Evolutionary conservation across 2,113 vertebrate species (phyloP), one percentile per base, ranked within the genome.

Genomic region (Grallaria varia): DNA sequence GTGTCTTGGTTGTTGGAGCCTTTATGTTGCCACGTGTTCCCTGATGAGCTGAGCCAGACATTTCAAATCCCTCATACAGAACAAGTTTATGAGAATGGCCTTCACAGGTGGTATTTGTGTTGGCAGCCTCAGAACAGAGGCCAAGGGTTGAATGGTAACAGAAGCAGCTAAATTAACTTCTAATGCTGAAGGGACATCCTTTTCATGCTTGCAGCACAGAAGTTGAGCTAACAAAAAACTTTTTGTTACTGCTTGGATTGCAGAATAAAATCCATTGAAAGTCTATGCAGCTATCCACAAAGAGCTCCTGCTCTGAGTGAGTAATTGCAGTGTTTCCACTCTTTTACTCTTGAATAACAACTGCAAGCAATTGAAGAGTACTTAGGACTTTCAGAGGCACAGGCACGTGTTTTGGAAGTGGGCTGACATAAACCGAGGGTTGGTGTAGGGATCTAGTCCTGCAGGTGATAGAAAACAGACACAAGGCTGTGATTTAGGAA

Each of bases 81-180:
- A 42, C 37, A 66, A 73, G 28, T 83, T 88, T 63, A n/a, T 56
- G 79, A 88, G 85, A 75, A 47, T 66, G 85, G 55, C 79, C 75
- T 35, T 92, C 67, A 37, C 78, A 73, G 82, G 82, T 87, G 56
- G 25, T 89, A 45, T 91, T 95, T 92, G 22, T 85, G n/a, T 93
- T 95, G 95, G 92, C 90, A 88, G 72, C 71, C 45, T 91, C 58
- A 60, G 53, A 87, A 56, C 24, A 45, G 82, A 82, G 78, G 42
- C 75, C 37, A 39, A 74, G 58, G 37, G 8, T 35, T 90, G 78
- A 83, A 69, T 24, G 69, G 79, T 69, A 88, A 76, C 79, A 66
- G 81, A 91, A 93, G 82, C 53, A 83, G 71, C 85, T 92, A 76
- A 92, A 93, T 95, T 82, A 93, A 83, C 68, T 85, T 84, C 76